Percentiles rank a stretch among this genome's conserved stretches.
These are phyloP conservation scores for Heterocephalus glaber DNA, from an alignment of 2,113 vertebrate genomes.

Conservation along the genomic window DNA sequence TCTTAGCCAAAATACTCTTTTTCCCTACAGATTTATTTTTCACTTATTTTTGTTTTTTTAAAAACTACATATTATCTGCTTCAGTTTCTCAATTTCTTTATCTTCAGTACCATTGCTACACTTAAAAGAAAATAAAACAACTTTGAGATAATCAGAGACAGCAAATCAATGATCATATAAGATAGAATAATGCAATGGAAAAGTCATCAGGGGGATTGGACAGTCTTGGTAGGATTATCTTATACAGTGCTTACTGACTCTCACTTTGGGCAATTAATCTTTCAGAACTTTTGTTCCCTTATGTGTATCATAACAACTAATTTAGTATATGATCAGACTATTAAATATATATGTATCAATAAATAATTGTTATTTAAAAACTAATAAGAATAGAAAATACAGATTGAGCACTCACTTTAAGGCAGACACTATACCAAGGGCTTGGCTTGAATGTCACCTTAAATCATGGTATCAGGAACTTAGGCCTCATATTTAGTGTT, in stretches of 20 bases:
- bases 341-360: neutral
- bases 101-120: neutral
- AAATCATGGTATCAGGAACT: neutral
- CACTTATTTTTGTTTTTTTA: slow-evolving; percentile 54
- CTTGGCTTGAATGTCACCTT: neutral
- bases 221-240: neutral
- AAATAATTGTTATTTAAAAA: slow-evolving; percentile 12
- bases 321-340: neutral
- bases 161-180: neutral
- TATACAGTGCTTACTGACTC: neutral
- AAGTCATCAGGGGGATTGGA: neutral
- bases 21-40: slow-evolving; percentile 40
- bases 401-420: neutral
- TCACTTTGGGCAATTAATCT: neutral
- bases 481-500: neutral
- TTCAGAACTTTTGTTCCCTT: slow-evolving; percentile 34
- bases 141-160: neutral
- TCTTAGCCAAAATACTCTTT: slow-evolving; percentile 55
- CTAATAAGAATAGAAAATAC: neutral
- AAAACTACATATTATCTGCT: neutral
- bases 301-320: neutral
- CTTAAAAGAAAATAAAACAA: slow-evolving; percentile 9
- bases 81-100: neutral
- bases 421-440: neutral
- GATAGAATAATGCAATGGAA: neutral